A percentile compares a stretch with the other conserved stretches of the same genome.
phyloP scores from a whole-genome alignment of 2,888 invertebrate species.

The Drosophila antonietae region DNA sequence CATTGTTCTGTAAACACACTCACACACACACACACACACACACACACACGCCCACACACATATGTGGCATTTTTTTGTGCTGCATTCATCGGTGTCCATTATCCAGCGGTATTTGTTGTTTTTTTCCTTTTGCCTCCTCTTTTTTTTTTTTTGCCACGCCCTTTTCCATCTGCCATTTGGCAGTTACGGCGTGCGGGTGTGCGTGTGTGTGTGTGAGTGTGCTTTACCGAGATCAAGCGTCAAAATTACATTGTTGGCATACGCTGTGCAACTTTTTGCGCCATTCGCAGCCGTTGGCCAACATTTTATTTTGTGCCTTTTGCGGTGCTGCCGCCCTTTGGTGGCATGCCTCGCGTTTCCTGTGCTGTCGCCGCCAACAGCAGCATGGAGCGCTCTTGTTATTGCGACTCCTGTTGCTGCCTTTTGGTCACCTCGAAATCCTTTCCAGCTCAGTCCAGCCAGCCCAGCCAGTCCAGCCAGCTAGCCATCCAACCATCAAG shows the following conservation, averaged over 20 bases:
- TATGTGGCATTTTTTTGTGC: slow-evolving; percentile 31
- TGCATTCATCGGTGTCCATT: slow-evolving; percentile 73
- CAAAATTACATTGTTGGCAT: slow-evolving; percentile 80
- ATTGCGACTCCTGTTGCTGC: slow-evolving; percentile 73
- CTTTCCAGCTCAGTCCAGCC: slow-evolving; percentile 42
- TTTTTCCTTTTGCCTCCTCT: slow-evolving; percentile 4
- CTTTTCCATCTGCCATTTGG: slow-evolving; percentile 66
- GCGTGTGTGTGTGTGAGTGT: slow-evolving; percentile 27
- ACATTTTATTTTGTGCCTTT: slow-evolving; percentile 45
- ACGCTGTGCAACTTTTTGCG: slow-evolving; percentile 64
- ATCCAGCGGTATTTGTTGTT: slow-evolving; percentile 49
- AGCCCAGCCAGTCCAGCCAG: slow-evolving; percentile 8
- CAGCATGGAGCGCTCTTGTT: slow-evolving; percentile 39
- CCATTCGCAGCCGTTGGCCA: slow-evolving; percentile 39
- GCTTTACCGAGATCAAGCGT: slow-evolving; percentile 70
- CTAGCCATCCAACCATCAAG: slow-evolving; percentile 18
- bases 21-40: slow-evolving; percentile 5
- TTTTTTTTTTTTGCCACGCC: slow-evolving; percentile 17
- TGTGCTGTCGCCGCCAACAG: slow-evolving; percentile 24
- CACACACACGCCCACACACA: slow-evolving; percentile 10
- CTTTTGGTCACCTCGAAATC: slow-evolving; percentile 66
- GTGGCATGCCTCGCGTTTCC: slow-evolving; percentile 33
- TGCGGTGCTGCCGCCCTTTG: slow-evolving; percentile 32
- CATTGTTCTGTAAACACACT: slow-evolving; percentile 55
- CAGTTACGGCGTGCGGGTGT: slow-evolving; percentile 27